These are phyloP conservation scores for Amphibalanus amphitrite DNA, from an alignment of 1,140 invertebrate genomes.

Conservation along the genomic window DNA sequence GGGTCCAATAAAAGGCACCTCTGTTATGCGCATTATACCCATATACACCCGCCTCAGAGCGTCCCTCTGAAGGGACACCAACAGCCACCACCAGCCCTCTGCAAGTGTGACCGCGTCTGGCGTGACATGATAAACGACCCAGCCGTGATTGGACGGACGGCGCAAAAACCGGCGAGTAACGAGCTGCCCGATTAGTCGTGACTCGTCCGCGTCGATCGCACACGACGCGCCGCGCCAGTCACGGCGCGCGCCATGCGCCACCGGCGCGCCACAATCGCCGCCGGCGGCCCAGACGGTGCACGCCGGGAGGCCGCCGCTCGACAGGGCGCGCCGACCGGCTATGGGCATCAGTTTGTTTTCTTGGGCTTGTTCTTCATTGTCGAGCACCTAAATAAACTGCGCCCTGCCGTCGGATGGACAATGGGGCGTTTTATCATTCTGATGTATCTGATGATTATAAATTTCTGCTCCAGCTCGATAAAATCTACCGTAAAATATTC, in stretches of 20 bases:
- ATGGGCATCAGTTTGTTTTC: background rate
- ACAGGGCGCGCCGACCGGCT: background rate
- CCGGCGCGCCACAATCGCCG: no score
- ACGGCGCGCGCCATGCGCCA: no score
- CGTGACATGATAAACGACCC: background rate
- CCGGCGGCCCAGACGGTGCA: no score
- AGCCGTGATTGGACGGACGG: background rate
- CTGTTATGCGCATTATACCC: no score
- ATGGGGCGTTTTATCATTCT: background rate
- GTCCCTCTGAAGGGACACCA: no score
- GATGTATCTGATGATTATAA: constrained; percentile 2
- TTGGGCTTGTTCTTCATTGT: background rate
- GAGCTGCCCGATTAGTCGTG: background rate
- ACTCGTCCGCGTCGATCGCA: background rate
- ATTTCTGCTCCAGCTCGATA: background rate
- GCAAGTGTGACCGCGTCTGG: no score
- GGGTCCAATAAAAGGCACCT: no score
- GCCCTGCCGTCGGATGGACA: background rate
- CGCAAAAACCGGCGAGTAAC: background rate
- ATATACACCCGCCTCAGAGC: no score
- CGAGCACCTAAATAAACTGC: background rate
- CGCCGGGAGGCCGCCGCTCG: no score
- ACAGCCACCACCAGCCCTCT: no score
- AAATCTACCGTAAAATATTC: background rate
- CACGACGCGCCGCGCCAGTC: background rate